These are phyloP conservation scores for Atrichornis clamosus DNA, from an alignment of 2,113 vertebrate species.

Conservation along the genomic window DNA sequence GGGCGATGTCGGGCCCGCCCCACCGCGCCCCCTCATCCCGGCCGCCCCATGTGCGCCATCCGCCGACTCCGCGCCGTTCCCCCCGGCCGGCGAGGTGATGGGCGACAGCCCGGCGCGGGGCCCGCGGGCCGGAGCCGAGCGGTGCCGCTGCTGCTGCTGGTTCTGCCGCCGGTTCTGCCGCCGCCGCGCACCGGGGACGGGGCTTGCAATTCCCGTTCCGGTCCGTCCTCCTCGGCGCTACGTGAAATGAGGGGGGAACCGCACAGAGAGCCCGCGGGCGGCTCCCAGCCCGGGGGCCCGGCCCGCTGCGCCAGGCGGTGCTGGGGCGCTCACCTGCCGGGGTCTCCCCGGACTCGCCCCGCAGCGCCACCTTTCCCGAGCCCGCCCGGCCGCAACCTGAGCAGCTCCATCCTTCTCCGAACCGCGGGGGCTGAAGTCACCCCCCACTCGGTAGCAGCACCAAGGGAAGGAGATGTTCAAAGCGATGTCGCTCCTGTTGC, in stretches of 20 bases:
- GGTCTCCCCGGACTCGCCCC: background rate
- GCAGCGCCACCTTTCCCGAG: background rate
- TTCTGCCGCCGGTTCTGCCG: background rate
- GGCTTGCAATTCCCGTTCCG: slow-evolving; percentile 13
- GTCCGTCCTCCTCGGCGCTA: background rate
- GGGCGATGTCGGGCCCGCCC: background rate
- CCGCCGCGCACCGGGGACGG: background rate
- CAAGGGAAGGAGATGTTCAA: background rate
- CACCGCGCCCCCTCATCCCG: background rate
- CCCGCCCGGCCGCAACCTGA: background rate
- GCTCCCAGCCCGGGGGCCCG: background rate
- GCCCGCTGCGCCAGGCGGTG: background rate
- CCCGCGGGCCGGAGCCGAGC: background rate
- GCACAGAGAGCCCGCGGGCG: background rate
- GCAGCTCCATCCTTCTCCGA: background rate
- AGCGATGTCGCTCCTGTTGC: background rate
- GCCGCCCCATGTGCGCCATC: background rate
- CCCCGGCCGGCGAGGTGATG: background rate
- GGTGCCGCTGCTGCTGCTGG: background rate
- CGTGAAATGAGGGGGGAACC: background rate
- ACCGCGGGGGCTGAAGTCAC: background rate
- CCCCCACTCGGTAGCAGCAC: background rate
- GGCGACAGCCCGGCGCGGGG: background rate
- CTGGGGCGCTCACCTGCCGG: background rate
- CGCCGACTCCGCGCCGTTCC: background rate